A percentile compares a stretch with the other conserved stretches of the same genome.
Evolutionary conservation across 2,888 invertebrate genomes (phyloP).

Genomic region (Cryptophagus acutangulus): DNA sequence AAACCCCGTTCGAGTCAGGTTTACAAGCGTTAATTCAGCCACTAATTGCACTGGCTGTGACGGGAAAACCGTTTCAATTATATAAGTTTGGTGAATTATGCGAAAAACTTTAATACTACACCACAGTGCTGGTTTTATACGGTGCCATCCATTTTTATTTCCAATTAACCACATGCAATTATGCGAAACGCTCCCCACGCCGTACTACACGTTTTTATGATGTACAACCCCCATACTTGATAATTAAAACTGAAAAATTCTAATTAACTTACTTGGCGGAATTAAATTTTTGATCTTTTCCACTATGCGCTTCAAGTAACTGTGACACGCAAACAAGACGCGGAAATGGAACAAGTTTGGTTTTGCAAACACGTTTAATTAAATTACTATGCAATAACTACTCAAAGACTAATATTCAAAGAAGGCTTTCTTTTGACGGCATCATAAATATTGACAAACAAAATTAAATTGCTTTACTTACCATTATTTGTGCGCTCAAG

Average conservation of each 20-base stretch:
- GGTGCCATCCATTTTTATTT: conserved; percentile 4
- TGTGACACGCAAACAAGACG: no score
- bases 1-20: conserved; percentile 22
- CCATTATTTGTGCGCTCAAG: no score
- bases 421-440: not conserved
- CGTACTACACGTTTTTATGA: no score
- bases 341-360: conserved; percentile 3
- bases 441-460: not conserved
- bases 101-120: conserved; percentile 34
- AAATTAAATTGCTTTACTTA: conserved; percentile 4
- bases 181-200: no score
- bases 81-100: conserved; percentile 39
- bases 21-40: conserved; percentile 38
- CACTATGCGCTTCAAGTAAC: no score
- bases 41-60: conserved; percentile 39
- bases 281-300: no score
- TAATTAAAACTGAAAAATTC: not conserved
- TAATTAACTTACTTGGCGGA: not conserved
- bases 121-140: conserved; percentile 7
- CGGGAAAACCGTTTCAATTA: conserved; percentile 39
- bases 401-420: conserved; percentile 2
- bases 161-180: not conserved
- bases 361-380: conserved; percentile 11
- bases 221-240: not conserved
- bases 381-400: conserved; percentile 10